Percentiles rank a stretch among this genome's conserved stretches.
Conservation (phyloP, 2,113 vertebrate species). For the Rhea americana region DNA sequence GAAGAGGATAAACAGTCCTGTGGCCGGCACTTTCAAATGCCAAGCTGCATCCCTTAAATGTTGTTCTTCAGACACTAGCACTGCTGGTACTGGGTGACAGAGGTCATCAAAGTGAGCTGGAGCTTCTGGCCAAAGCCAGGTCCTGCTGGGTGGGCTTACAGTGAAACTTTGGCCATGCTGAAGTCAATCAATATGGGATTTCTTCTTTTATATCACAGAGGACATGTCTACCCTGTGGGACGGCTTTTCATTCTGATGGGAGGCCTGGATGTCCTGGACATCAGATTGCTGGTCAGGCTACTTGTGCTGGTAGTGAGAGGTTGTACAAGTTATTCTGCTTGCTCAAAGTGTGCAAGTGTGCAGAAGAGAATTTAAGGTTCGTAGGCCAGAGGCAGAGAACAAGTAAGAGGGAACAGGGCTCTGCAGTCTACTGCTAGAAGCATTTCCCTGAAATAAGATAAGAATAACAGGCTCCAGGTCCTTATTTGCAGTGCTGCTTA, state of each 20-base stretch:
- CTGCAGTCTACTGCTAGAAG: background rate
- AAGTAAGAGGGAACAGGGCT: background rate
- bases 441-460: background rate
- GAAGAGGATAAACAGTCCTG: background rate
- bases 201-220: background rate
- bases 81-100: background rate
- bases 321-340: background rate
- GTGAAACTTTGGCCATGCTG: background rate
- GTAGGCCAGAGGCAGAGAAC: background rate
- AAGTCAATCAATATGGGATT: background rate
- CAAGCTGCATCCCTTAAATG: background rate
- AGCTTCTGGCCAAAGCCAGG: background rate
- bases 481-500: background rate
- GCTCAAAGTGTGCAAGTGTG: background rate
- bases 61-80: background rate
- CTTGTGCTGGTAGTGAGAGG: background rate
- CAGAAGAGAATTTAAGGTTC: background rate
- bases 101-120: fast-evolving
- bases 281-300: background rate
- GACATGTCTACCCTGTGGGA: background rate
- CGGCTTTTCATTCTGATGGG: background rate
- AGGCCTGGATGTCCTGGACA: background rate
- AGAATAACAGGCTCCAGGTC: background rate
- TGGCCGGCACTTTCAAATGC: background rate
- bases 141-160: background rate